Evolutionary conservation across 2,113 vertebrate genomes (phyloP), one percentile per base, ranked within the genome.

Genomic region (Leuciscus idus): DNA sequence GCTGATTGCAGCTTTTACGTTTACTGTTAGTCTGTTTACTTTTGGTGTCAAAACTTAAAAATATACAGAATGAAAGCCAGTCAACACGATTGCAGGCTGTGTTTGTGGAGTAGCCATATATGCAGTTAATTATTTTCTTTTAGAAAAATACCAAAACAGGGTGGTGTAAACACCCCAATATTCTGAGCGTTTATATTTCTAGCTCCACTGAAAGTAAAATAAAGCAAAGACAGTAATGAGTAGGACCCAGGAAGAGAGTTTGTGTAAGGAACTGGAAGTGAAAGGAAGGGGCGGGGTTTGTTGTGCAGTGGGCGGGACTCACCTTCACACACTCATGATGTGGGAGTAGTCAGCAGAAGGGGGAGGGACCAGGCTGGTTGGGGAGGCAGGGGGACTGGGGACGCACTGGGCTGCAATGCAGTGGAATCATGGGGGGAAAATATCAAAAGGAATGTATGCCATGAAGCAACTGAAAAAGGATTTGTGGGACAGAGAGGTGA

Each of bases 251-350:
- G 77, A 50, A 81, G 17, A 78, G 21, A 52, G 15, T 28, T 68
- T 57, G 33, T 66, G 21, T 74, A 30, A 73, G 84, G 39, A 79
- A 21, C 43, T 33, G 55, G 46, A 15, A 43, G 55, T 66, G 50
- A 43, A 36, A 36, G 48, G 70, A 70, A 21, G n/a, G 68, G 28
- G 62, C 2, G 21, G 82, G 46, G 80, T 10, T 10, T 79, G 79
- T 79, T 80, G 88, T 82, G 87, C 70, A 81, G 46, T 85, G 75
- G 88, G 87, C 19, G 76, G 85, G 28, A 94, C 97, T 98, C 96
- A 99, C 98, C 96, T 97, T 87, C 73, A 89, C 95, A 96, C 97
- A 95, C 96, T 96, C 97, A 97, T 96, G 95, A 95, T 94, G 93
- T 96, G 95, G 94, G 94, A 90, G 90, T 91, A 93, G 91, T 97